phyloP scores from a whole-genome alignment of 2,888 invertebrate species.

The Pasiphila rectangulata region DNA sequence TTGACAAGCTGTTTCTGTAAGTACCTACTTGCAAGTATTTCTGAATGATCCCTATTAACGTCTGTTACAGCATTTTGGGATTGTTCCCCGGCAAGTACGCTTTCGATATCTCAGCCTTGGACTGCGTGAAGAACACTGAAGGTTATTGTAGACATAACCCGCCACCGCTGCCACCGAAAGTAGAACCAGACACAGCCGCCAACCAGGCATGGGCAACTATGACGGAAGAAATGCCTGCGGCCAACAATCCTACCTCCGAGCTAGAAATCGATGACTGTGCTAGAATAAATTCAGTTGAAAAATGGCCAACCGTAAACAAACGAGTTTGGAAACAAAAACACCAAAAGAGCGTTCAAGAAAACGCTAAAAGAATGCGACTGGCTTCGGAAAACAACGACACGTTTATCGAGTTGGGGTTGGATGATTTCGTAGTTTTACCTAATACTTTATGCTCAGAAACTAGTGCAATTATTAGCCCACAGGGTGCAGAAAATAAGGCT shows the following conservation, averaged over 20 bases:
- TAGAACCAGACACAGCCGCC: slow-evolving; percentile 35
- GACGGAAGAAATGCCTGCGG: slow-evolving; percentile 39
- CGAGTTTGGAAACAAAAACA: slow-evolving; percentile 59
- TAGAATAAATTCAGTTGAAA: slow-evolving; percentile 58
- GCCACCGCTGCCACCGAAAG: slow-evolving; percentile 41
- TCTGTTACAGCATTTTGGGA: slow-evolving; percentile 59
- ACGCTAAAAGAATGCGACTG: slow-evolving; percentile 58
- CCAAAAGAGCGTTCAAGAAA: slow-evolving; percentile 41
- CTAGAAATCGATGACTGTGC: slow-evolving; percentile 58
- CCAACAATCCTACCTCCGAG: slow-evolving; percentile 30
- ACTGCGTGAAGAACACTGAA: slow-evolving; percentile 64
- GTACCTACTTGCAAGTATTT: too few species aligned
- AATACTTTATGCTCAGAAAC: slow-evolving; percentile 19
- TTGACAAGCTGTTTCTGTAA: too few species aligned
- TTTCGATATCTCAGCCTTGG: slow-evolving; percentile 62
- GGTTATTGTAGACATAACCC: slow-evolving; percentile 66
- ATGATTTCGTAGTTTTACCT: slow-evolving; percentile 40
- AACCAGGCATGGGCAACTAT: slow-evolving; percentile 39
- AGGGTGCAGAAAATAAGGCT: slow-evolving; percentile 32
- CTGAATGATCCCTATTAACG: neutral
- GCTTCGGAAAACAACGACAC: slow-evolving; percentile 48
- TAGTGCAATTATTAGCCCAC: slow-evolving; percentile 26
- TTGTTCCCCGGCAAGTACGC: slow-evolving; percentile 67
- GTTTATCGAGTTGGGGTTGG: slow-evolving; percentile 51
- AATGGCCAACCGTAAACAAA: slow-evolving; percentile 61